A percentile compares a stretch with the other conserved stretches of the same genome.
Evolutionary conservation across 2,113 vertebrate genomes (phyloP).

Genomic region (Oncorhynchus masou): DNA sequence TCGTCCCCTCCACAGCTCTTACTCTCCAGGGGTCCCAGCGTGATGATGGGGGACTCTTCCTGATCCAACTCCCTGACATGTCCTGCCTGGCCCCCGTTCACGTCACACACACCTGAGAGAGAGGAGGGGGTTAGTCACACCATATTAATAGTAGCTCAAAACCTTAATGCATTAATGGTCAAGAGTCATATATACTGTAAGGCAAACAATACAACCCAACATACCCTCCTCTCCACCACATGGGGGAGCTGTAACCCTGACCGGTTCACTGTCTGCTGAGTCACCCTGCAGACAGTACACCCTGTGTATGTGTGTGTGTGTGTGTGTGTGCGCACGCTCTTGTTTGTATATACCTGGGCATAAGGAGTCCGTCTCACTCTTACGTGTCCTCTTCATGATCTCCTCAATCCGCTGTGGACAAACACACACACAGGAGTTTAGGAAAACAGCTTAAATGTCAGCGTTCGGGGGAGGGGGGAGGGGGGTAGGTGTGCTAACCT

Average conservation of each 20-base stretch:
- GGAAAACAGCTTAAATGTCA: neutral
- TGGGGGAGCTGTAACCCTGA: constrained; percentile 34
- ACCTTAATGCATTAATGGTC: no score
- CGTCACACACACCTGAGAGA: constrained; percentile 24
- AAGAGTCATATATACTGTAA: no score
- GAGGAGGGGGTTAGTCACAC: neutral
- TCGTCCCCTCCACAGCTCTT: constrained; percentile 85
- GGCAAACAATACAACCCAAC: neutral
- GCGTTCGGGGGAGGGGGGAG: no score
- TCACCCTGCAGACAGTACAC: constrained; percentile 58
- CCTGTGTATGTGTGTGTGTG: neutral
- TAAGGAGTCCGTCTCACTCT: constrained; percentile 79
- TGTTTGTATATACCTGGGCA: constrained; percentile 41
- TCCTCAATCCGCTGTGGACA: constrained; percentile 91
- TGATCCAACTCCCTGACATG: constrained; percentile 12
- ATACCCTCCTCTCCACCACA: neutral
- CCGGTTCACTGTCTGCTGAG: constrained; percentile 50
- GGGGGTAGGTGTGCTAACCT: constrained; percentile 68
- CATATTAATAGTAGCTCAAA: no score
- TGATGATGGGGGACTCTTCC: constrained; percentile 72
- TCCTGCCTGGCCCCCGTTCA: constrained; percentile 18
- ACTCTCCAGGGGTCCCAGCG: constrained; percentile 82
- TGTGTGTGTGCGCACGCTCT: constrained; percentile 5
- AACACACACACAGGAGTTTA: neutral
- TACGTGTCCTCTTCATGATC: constrained; percentile 97